These are phyloP conservation scores for Eupeodes corollae DNA, from an alignment of 1,140 invertebrate species.

Conservation along the genomic window DNA sequence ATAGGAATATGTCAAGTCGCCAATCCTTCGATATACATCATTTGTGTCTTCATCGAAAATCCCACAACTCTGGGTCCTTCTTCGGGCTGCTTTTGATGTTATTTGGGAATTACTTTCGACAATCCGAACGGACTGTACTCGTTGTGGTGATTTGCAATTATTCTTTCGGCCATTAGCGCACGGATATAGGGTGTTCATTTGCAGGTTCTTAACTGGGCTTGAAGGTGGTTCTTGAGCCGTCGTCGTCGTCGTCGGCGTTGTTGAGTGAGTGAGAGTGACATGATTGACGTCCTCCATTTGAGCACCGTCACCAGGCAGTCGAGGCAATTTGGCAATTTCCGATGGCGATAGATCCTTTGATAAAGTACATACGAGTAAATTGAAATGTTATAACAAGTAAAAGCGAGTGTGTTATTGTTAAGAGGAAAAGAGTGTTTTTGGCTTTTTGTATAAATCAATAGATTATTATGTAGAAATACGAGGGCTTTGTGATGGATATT, in stretches of 20 bases:
- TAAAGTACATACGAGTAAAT: no score
- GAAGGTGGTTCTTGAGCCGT: background rate
- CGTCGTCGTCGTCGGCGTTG: background rate
- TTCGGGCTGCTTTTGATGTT: slow-evolving; percentile 19
- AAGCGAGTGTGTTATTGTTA: no score
- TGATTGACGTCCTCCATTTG: slow-evolving; percentile 25
- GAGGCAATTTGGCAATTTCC: slow-evolving; percentile 38
- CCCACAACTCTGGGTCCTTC: slow-evolving; percentile 33
- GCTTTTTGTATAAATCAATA: no score
- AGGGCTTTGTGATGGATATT: background rate
- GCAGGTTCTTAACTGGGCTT: background rate
- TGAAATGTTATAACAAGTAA: no score
- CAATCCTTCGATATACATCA: no score
- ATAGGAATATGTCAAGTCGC: no score
- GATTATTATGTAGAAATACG: background rate
- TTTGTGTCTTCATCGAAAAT: slow-evolving; percentile 15
- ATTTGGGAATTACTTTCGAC: slow-evolving; percentile 25
- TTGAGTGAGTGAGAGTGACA: background rate
- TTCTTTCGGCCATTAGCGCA: background rate
- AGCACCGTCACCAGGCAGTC: slow-evolving; percentile 41
- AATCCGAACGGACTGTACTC: slow-evolving; percentile 33
- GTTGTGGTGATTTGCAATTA: slow-evolving; percentile 19
- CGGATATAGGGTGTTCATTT: background rate
- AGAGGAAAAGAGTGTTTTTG: no score
- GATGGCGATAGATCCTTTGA: background rate